Evolutionary conservation across 1,140 invertebrate species (phyloP).

Genomic region (Camponotus floridanus): DNA sequence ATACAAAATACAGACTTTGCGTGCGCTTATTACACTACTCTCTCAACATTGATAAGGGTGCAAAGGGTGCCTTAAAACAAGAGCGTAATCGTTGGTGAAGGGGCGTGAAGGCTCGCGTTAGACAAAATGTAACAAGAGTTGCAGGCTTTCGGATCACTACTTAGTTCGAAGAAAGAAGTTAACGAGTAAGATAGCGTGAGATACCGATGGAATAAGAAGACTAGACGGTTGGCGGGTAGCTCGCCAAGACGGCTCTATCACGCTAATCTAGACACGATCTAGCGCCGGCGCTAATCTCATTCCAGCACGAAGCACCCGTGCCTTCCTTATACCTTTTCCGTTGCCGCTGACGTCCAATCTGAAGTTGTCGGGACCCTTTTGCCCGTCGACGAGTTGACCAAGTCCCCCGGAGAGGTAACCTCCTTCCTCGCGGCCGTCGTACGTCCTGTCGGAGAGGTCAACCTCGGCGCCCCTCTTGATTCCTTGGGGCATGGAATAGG

Average conservation of each 20-base stretch:
- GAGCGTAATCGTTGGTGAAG: constrained; percentile 41
- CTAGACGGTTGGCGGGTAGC: not conserved
- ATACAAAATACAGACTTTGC: constrained; percentile 7
- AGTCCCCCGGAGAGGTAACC: constrained; percentile 92
- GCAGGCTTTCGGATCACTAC: constrained; percentile 18
- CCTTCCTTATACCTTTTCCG: constrained; percentile 89
- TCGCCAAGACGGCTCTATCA: constrained; percentile 65
- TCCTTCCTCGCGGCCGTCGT: constrained; percentile 91
- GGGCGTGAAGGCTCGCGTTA: constrained; percentile 19
- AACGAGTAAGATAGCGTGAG: constrained; percentile 55
- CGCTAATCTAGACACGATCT: constrained; percentile 74
- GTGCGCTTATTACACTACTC: constrained; percentile 10
- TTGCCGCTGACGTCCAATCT: constrained; percentile 89
- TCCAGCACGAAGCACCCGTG: constrained; percentile 79
- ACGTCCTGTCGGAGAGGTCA: constrained; percentile 93
- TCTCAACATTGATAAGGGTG: constrained; percentile 19
- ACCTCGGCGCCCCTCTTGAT: constrained; percentile 89
- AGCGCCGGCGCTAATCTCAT: constrained; percentile 66
- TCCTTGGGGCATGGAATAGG: constrained; percentile 94
- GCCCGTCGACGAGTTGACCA: constrained; percentile 97
- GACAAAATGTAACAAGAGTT: constrained; percentile 9
- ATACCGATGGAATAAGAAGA: constrained; percentile 47
- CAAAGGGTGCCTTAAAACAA: constrained; percentile 17
- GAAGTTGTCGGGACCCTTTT: constrained; percentile 93
- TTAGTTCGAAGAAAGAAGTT: constrained; percentile 50